Conservation (phyloP, 2,888 invertebrate species). For the Andrena trimmerana region DNA sequence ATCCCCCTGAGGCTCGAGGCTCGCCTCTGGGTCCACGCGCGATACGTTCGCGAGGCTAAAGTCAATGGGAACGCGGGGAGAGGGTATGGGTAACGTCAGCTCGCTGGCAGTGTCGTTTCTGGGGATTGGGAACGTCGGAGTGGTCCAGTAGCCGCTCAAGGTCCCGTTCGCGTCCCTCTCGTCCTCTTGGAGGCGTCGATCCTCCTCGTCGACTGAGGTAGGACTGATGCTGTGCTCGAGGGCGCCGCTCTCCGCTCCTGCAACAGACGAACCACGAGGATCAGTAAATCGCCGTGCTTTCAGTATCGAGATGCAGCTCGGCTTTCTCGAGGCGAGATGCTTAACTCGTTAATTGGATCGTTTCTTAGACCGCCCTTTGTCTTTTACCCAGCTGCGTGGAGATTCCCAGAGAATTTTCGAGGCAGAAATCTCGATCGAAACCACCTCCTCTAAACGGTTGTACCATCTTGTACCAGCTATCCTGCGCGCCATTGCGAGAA, state of each 20-base stretch:
- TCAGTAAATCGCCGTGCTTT: background rate
- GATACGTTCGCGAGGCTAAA: background rate
- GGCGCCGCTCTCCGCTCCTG: slow-evolving; percentile 71
- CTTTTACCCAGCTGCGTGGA: too few relatives aligned
- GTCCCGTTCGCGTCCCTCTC: slow-evolving; percentile 49
- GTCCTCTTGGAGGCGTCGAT: slow-evolving; percentile 34
- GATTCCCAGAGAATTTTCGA: too few relatives aligned
- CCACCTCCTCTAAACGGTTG: background rate
- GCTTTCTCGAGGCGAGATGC: too few relatives aligned
- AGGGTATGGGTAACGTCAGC: background rate
- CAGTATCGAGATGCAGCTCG: background rate
- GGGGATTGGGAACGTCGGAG: slow-evolving; percentile 1
- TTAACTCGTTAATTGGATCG: too few relatives aligned
- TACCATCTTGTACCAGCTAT: background rate
- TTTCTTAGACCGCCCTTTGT: too few relatives aligned
- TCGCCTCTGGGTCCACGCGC: background rate
- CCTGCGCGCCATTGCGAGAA: background rate
- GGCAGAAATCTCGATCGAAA: too few relatives aligned
- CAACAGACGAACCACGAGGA: slow-evolving; percentile 33
- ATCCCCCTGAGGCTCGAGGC: slow-evolving; percentile 41
- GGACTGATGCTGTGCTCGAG: slow-evolving; percentile 73
- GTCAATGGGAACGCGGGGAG: background rate
- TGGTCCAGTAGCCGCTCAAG: slow-evolving; percentile 12
- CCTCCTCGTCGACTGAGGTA: slow-evolving; percentile 54
- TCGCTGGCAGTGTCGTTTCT: slow-evolving; percentile 39